Percentiles rank a stretch among this genome's conserved stretches.
These are phyloP conservation scores for Netta rufina DNA, from an alignment of 2,797 vertebrate species.

Conservation along the genomic window DNA sequence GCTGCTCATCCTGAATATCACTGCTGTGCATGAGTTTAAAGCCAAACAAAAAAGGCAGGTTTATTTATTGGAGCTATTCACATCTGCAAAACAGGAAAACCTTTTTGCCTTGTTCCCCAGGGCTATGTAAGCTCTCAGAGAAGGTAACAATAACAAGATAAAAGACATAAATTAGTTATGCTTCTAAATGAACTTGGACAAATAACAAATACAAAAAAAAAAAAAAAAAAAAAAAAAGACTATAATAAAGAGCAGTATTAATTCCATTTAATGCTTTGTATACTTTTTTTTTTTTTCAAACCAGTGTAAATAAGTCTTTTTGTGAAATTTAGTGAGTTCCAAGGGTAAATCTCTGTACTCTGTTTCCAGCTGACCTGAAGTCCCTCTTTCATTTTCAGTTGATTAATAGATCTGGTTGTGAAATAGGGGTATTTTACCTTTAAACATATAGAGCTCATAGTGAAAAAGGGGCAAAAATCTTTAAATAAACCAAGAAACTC, in stretches of 20 bases:
- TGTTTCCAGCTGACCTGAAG: not conserved
- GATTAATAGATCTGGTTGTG: not conserved
- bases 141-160: not conserved
- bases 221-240: not conserved
- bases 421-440: not conserved
- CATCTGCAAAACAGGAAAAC: not conserved
- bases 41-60: not conserved
- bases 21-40: not conserved
- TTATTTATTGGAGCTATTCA: not conserved
- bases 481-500: not conserved
- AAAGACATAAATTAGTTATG: not conserved
- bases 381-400: not conserved
- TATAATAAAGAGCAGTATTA: not conserved
- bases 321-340: not conserved
- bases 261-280: not conserved
- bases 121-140: not conserved
- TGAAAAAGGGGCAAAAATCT: not conserved
- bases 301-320: not conserved
- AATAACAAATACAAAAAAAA: not conserved
- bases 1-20: not conserved
- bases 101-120: not conserved
- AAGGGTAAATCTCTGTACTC: not conserved
- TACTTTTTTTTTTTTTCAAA: not conserved
- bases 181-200: not conserved
- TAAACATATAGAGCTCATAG: not conserved